A percentile compares a stretch with the other conserved stretches of the same genome.
These are phyloP conservation scores for Mimachlamys varia DNA, from an alignment of 2,888 invertebrate genomes.

Conservation along the genomic window DNA sequence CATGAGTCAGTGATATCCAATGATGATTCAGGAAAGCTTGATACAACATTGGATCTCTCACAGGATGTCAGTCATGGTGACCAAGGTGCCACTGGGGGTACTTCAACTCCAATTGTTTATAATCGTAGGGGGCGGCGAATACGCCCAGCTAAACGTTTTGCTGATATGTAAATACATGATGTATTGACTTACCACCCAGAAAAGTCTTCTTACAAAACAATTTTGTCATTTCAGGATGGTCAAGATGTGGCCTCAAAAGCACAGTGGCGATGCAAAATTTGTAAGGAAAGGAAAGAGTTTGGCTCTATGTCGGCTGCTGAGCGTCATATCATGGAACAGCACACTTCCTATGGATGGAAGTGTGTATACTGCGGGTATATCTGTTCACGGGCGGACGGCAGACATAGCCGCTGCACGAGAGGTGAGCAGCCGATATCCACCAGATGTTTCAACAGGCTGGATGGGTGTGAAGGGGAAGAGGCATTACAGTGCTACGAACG, in stretches of 20 bases:
- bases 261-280: neutral
- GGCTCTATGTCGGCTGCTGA: neutral
- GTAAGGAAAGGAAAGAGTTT: neutral
- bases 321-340: neutral
- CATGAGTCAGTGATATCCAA: neutral
- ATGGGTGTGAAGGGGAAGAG: neutral
- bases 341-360: neutral
- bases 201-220: neutral
- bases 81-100: neutral
- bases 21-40: neutral
- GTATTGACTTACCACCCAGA: neutral
- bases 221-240: neutral
- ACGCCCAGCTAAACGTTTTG: neutral
- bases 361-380: neutral
- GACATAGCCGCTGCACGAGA: neutral
- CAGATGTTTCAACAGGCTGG: neutral
- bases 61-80: neutral
- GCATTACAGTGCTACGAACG: neutral
- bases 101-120: neutral
- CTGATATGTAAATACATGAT: neutral
- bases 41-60: neutral
- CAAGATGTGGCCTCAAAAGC: neutral
- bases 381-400: neutral
- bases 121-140: neutral
- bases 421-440: neutral